Base-by-base conservation (phyloP, 2,888 invertebrate species). In the Phania funesta region DNA sequence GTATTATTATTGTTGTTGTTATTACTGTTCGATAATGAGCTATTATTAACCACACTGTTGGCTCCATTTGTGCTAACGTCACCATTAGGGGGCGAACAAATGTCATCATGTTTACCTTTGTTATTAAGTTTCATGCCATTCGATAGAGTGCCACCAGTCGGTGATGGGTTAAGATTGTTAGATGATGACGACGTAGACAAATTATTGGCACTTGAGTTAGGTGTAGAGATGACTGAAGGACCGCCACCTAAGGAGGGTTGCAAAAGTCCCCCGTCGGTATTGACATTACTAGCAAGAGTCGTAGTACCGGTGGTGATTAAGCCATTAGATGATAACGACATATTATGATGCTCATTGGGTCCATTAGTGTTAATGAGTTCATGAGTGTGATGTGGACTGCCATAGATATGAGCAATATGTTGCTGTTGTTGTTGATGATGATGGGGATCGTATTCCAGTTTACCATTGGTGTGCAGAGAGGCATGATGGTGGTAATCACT, bases 321-420 rank as follows among this genome's bases (percentile, higher is more conserved):
- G 22, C 81, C 54, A 80, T 84, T 81, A 35, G 84, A 70, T 67
- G 84, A 62, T 80, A 84, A 74, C 64, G 78, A 70, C 82, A 82
- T 82, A 56, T 68, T 81, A 60, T 82, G 76, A 26, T 76, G 82
- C 9, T 82, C 82, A 74, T 78, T 82, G 29, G 76, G 35, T 18
- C 44, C 68, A 74, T 78, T 85, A 76, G 81, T 50, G 54, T 84
- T 83, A 80, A 85, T 83, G 52, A 84, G 64, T 41, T 84, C 84
- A 18, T 85, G 85, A 0, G 46, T 85, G 4, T 89, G 87, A 74
- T 88, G 89, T 1, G 89, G 90, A 83, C 88, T 89, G 60, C 88
- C 86, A 77, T 89, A 89, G 48, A 90, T 85, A 76, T 90, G 89
- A 81, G 89, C 88, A 84, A 87, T 86, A 83, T 90, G 90, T 48